A percentile compares a stretch with the other conserved stretches of the same genome.
phyloP scores from a whole-genome alignment of 2,888 invertebrate genomes.

The Carterocephalus palaemon region DNA sequence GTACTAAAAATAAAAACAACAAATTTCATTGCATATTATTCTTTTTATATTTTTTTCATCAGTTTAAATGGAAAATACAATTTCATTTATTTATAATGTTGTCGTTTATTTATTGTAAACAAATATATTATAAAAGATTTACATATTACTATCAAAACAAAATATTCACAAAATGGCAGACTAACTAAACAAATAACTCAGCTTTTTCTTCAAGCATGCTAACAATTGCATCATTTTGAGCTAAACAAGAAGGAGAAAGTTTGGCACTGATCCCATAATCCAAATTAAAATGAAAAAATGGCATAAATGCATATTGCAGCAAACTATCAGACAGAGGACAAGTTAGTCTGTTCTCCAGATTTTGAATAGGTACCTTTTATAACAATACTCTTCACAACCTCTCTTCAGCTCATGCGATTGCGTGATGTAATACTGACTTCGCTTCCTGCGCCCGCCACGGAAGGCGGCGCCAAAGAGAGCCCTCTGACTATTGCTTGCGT shows the following conservation, averaged over 20 bases:
- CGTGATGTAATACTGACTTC: slow-evolving; percentile 67
- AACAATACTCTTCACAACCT: slow-evolving; percentile 75
- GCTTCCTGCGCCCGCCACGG: slow-evolving; percentile 22
- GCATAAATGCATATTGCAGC: slow-evolving; percentile 77
- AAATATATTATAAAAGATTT: slow-evolving; percentile 80
- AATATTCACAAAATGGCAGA: slow-evolving; percentile 80
- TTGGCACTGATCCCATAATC: slow-evolving; percentile 78
- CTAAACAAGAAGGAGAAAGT: slow-evolving; percentile 76
- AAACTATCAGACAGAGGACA: slow-evolving; percentile 61
- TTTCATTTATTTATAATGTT: slow-evolving; percentile 79
- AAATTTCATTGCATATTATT: slow-evolving; percentile 76
- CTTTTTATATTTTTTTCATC: slow-evolving; percentile 79
- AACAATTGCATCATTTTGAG: slow-evolving; percentile 78
- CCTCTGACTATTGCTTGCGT: slow-evolving; percentile 71
- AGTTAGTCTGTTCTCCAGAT: slow-evolving; percentile 75
- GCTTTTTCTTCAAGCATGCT: slow-evolving; percentile 75
- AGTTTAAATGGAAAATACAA: slow-evolving; percentile 80
- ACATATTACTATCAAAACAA: slow-evolving; percentile 80
- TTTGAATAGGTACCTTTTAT: slow-evolving; percentile 78
- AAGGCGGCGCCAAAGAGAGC: slow-evolving; percentile 72
- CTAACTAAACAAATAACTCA: slow-evolving; percentile 77
- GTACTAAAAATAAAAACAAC: slow-evolving; percentile 50
- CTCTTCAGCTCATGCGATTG: slow-evolving; percentile 69
- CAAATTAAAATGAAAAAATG: slow-evolving; percentile 71
- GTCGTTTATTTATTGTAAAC: slow-evolving; percentile 79